A percentile compares a stretch with the other conserved stretches of the same genome.
phyloP scores from a whole-genome alignment of 2,113 vertebrate genomes.

The Rhizomys pruinosus region DNA sequence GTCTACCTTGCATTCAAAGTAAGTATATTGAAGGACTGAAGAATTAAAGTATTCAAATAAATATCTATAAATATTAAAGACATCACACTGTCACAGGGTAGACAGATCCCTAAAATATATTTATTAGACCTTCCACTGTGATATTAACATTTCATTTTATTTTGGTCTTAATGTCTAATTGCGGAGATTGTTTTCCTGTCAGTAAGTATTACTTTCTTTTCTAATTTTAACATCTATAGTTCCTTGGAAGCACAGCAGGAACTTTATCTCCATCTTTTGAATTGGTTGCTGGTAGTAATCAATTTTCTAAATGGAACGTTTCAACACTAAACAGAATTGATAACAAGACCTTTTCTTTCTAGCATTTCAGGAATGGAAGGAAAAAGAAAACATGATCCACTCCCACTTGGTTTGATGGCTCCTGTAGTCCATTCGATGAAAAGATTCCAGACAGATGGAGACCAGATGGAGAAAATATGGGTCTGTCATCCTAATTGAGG shows the following conservation, averaged over 20 bases:
- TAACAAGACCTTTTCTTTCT: background rate
- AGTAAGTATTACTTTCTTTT: background rate
- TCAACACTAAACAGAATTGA: background rate
- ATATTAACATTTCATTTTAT: background rate
- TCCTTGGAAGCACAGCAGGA: background rate
- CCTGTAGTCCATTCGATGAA: background rate
- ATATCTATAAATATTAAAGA: background rate
- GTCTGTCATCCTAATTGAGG: background rate
- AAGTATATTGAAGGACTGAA: background rate
- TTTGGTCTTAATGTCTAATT: conserved; percentile 6
- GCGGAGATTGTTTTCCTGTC: background rate
- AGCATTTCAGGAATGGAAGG: conserved; percentile 6
- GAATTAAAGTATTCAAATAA: background rate
- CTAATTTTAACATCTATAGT: background rate
- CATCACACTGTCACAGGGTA: background rate
- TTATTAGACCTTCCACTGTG: background rate
- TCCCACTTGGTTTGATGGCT: background rate
- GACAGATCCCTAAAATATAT: background rate
- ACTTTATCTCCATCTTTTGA: background rate
- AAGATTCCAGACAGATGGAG: background rate
- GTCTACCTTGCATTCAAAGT: background rate
- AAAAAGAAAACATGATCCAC: background rate
- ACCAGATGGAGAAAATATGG: background rate
- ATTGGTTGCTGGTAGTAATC: conserved; percentile 10
- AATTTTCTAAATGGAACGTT: conserved; percentile 54